Percentiles rank a stretch among this genome's conserved stretches.
Conservation (phyloP, 2,113 vertebrate genomes). For the Chloebia gouldiae region DNA sequence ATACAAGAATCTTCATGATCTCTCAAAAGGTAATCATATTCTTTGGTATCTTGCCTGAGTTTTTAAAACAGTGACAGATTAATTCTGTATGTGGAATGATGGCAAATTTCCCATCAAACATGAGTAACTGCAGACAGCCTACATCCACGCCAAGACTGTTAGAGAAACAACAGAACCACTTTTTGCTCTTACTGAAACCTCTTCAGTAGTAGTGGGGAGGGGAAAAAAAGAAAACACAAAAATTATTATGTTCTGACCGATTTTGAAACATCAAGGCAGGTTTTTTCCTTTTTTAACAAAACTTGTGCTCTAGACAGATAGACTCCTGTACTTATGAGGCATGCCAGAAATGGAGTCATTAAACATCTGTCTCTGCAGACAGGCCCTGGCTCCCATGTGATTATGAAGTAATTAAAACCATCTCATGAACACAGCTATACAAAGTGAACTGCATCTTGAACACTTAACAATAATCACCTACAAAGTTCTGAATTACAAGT, state of each 20-base stretch:
- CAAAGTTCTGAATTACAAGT: background rate
- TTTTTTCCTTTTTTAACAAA: background rate
- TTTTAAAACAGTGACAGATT: background rate
- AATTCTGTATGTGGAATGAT: background rate
- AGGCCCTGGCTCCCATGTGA: background rate
- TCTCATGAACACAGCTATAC: background rate
- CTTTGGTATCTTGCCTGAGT: background rate
- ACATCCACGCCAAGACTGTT: background rate
- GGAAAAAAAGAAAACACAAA: accelerated
- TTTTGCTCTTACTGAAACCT: background rate
- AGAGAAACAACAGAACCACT: background rate
- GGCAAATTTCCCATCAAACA: background rate
- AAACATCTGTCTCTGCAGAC: background rate
- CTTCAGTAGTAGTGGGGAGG: accelerated
- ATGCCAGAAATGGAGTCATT: background rate
- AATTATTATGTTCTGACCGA: background rate
- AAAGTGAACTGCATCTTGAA: background rate
- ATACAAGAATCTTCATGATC: background rate
- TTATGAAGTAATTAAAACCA: slow-evolving; percentile 31
- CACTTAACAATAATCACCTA: background rate
- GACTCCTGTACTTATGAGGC: background rate
- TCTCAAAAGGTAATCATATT: background rate
- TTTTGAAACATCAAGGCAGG: background rate
- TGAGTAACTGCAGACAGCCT: background rate
- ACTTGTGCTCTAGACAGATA: background rate